A percentile compares a stretch with the other conserved stretches of the same genome.
These are phyloP conservation scores for Euwallacea fornicatus DNA, from an alignment of 1,140 invertebrate genomes.

Conservation along the genomic window DNA sequence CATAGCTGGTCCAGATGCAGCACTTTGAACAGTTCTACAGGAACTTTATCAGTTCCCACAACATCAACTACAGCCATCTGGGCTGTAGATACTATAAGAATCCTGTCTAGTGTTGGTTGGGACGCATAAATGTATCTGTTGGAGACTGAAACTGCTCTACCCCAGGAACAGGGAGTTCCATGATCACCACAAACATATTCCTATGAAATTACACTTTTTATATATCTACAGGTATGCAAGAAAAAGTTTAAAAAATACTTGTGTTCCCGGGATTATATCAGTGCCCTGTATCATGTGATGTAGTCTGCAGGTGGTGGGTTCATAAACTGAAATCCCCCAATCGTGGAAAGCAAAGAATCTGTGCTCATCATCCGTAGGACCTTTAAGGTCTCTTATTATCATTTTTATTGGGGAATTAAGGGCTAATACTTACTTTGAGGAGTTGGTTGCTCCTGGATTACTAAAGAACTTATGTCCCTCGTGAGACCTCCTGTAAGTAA, in stretches of 20 bases:
- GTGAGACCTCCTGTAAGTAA: constrained; percentile 63
- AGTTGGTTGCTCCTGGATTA: constrained; percentile 70
- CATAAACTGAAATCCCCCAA: constrained; percentile 75
- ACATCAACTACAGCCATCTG: constrained; percentile 77
- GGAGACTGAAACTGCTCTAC: constrained; percentile 71
- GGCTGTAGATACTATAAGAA: constrained; percentile 72
- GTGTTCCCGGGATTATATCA: constrained; percentile 75
- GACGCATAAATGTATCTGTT: constrained; percentile 75
- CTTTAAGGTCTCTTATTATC: constrained; percentile 48
- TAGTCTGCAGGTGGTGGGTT: constrained; percentile 71
- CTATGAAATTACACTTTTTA: constrained; percentile 46
- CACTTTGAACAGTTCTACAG: constrained; percentile 73
- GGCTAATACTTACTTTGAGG: constrained; percentile 58
- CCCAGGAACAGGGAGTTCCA: constrained; percentile 70
- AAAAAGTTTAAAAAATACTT: constrained; percentile 53
- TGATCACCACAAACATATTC: constrained; percentile 73
- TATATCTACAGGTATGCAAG: too few relatives aligned
- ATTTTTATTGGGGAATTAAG: background rate
- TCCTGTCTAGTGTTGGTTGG: constrained; percentile 71
- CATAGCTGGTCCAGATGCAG: constrained; percentile 78
- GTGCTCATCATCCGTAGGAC: constrained; percentile 63
- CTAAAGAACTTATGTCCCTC: constrained; percentile 70
- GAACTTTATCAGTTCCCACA: constrained; percentile 73
- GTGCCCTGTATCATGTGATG: constrained; percentile 73
- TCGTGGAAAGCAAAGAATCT: constrained; percentile 79